These are phyloP conservation scores for Leptinotarsa undecemlineata DNA, from an alignment of 1,140 invertebrate genomes.

Conservation along the genomic window DNA sequence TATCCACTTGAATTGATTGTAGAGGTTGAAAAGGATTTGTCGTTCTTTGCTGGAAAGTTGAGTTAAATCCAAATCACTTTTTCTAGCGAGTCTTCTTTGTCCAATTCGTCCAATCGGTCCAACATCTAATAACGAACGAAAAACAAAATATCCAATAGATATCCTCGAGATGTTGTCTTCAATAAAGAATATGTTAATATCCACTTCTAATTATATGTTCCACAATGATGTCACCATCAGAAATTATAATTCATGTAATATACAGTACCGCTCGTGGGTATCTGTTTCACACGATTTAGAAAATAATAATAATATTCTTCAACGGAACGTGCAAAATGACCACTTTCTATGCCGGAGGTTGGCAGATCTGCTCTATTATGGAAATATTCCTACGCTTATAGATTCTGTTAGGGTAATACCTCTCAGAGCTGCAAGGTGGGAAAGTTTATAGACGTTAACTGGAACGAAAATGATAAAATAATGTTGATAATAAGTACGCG, in stretches of 20 bases:
- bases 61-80: too few relatives aligned
- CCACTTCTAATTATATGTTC: neutral
- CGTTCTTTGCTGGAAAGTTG: too few relatives aligned
- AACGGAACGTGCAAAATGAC: neutral
- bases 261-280: neutral
- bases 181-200: too few relatives aligned
- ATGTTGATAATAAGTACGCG: too few relatives aligned
- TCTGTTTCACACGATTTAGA: neutral
- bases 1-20: too few relatives aligned
- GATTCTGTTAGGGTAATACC: neutral
- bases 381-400: neutral
- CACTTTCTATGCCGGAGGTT: neutral
- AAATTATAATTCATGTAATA: neutral
- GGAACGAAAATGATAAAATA: neutral
- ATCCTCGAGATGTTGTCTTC: too few relatives aligned
- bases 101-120: too few relatives aligned
- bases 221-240: neutral
- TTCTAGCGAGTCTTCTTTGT: too few relatives aligned
- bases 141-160: too few relatives aligned
- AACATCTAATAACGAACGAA: too few relatives aligned
- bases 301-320: neutral
- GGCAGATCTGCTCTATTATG: neutral
- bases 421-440: neutral
- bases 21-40: too few relatives aligned
- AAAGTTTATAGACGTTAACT: neutral